Base-by-base conservation (phyloP, 1,140 invertebrate genomes). In the Popillia japonica region DNA sequence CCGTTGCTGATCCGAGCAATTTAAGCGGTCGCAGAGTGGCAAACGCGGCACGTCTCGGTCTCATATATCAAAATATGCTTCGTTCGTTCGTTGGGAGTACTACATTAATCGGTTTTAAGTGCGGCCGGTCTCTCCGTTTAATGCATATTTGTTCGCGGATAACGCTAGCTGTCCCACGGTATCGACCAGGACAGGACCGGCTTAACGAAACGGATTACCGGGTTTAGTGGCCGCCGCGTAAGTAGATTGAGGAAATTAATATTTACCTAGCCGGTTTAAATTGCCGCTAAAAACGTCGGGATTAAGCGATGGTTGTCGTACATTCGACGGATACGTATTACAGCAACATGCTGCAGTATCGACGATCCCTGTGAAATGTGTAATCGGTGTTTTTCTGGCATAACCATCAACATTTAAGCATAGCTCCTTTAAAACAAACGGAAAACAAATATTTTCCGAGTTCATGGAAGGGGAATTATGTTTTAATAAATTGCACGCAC, bases 201-300 rank as follows among this genome's bases (percentile, higher is more conserved):
- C 61, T 68, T 68, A 68, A 34, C 61, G 61, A 34, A 68, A 68
- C 61, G 61, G 61, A 68, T 68, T 68, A 68, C 44, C 22, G 61
- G 61, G 61, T 34, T 68, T 68, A 68, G 6, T 55, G 48, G 17
- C 10, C 17, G 23, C 61, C 22, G 3, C 61, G 61, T 68, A 68
- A 68, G 61, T 68, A 68, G 61, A 68, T 68, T 68, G 61, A 14
- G 61, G 61, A 68, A 68, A 68, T 68, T 68, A 68, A 68, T 68
- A 68, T 68, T 68, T 68, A 68, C 61, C 61, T 68, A 68, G 61
- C 22, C 61, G 22, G 61, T 68, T 68, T 68, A 68, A 68, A 68
- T 68, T 68, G 61, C 27, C 61, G 22, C 61, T 68, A 68, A 68
- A 68, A 68, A 68, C 61, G 27, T 55, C 8, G 22, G 22, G 61